Percentiles rank a stretch among this genome's conserved stretches.
phyloP scores from a whole-genome alignment of 1,140 invertebrate genomes.

The Riptortus pedestris region DNA sequence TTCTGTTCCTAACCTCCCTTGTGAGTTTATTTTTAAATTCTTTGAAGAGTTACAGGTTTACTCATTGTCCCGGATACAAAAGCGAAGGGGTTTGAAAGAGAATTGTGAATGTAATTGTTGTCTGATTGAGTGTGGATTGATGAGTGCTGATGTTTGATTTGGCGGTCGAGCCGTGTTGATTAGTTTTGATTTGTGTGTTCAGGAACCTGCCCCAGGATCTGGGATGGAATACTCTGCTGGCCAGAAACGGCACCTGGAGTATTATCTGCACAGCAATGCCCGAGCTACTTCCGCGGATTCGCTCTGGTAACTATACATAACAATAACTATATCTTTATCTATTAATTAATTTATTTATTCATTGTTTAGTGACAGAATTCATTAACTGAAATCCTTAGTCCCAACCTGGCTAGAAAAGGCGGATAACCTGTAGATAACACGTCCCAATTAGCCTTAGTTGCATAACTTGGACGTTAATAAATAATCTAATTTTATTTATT shows the following conservation, averaged over 20 bases:
- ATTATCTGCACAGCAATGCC: slow-evolving; percentile 39
- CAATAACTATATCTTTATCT: background rate
- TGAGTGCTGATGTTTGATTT: too few relatives aligned
- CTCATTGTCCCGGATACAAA: background rate
- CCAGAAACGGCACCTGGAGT: slow-evolving; percentile 39
- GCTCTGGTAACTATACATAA: slow-evolving; percentile 25
- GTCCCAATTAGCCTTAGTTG: background rate
- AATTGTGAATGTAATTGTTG: background rate
- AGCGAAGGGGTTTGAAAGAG: background rate
- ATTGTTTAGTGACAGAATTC: background rate
- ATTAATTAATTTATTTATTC: background rate
- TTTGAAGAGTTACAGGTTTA: background rate
- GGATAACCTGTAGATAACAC: too few relatives aligned
- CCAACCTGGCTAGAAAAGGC: too few relatives aligned
- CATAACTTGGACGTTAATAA: background rate
- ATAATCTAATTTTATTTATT: background rate
- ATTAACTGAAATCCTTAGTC: background rate
- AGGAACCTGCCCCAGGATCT: slow-evolving; percentile 38
- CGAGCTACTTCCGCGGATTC: slow-evolving; percentile 41
- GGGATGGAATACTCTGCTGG: slow-evolving; percentile 48
- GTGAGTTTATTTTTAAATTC: background rate
- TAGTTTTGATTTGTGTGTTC: background rate
- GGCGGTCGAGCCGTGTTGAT: too few relatives aligned
- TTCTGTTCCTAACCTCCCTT: background rate
- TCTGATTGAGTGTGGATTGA: background rate